Evolutionary conservation across 1,140 invertebrate genomes (phyloP).

Genomic region (Acyrthosiphon pisum): DNA sequence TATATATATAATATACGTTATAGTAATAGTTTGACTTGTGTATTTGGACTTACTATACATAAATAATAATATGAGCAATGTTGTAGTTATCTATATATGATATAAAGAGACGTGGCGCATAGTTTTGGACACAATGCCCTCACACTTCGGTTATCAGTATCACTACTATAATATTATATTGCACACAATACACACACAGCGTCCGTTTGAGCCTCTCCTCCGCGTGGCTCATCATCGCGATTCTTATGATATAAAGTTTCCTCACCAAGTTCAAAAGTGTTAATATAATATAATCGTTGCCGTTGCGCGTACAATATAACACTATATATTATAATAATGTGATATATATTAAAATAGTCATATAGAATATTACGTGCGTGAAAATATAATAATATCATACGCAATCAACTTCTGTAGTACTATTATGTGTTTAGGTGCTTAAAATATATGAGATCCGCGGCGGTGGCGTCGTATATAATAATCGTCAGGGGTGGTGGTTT

Average conservation of each 20-base stretch:
- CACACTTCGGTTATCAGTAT: background rate
- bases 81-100: background rate
- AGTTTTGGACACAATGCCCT: slow-evolving; percentile 12
- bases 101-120: background rate
- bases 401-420: background rate
- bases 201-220: background rate
- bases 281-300: background rate
- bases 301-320: background rate
- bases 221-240: background rate
- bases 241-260: slow-evolving; percentile 32
- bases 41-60: background rate
- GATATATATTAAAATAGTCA: background rate
- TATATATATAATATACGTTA: too few relatives aligned
- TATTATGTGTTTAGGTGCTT: background rate
- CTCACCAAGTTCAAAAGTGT: slow-evolving; percentile 31
- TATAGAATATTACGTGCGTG: background rate
- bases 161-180: background rate
- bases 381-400: background rate
- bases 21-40: background rate
- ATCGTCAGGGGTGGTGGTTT: too few relatives aligned
- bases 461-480: background rate
- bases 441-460: background rate
- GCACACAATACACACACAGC: background rate
- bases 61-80: background rate
- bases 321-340: background rate